Evolutionary conservation across 2,888 invertebrate species (phyloP).

Genomic region (Aphidius colemani): DNA sequence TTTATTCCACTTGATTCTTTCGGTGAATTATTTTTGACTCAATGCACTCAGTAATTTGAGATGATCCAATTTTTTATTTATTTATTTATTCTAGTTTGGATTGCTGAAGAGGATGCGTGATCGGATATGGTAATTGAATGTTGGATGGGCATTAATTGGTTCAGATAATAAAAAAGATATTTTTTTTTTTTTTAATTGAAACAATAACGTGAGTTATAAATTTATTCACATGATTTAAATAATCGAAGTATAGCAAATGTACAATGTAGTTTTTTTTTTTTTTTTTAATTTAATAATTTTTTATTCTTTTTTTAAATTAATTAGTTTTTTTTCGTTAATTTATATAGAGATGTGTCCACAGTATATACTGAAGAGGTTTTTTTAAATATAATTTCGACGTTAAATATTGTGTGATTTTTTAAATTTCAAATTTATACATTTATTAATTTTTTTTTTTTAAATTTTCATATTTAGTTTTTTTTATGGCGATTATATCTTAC

Average conservation of each 20-base stretch:
- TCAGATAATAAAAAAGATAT: conserved; percentile 1
- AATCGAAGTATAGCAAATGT: conserved; percentile 57
- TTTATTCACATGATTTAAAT: conserved; percentile 61
- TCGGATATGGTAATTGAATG: conserved; percentile 21
- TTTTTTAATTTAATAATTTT: conserved; percentile 7
- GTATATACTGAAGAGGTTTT: too few species aligned
- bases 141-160: conserved; percentile 23
- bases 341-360: conserved; percentile 16
- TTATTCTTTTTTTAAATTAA: conserved; percentile 25
- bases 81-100: conserved; percentile 7
- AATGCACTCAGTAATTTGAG: background rate
- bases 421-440: conserved; percentile 28
- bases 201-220: conserved; percentile 60
- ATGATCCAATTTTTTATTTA: conserved; percentile 2
- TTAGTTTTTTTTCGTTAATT: conserved; percentile 14
- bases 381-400: conserved; percentile 22
- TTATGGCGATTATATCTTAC: conserved; percentile 54
- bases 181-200: conserved; percentile 43
- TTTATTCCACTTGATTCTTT: background rate
- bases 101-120: conserved; percentile 18
- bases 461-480: conserved; percentile 31
- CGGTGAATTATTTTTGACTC: conserved; percentile 7
- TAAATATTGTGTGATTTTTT: conserved; percentile 24
- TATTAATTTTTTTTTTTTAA: conserved; percentile 28
- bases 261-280: conserved; percentile 39